phyloP scores from a whole-genome alignment of 2,797 vertebrate genomes.

The Lepilemur septentrionalis region DNA sequence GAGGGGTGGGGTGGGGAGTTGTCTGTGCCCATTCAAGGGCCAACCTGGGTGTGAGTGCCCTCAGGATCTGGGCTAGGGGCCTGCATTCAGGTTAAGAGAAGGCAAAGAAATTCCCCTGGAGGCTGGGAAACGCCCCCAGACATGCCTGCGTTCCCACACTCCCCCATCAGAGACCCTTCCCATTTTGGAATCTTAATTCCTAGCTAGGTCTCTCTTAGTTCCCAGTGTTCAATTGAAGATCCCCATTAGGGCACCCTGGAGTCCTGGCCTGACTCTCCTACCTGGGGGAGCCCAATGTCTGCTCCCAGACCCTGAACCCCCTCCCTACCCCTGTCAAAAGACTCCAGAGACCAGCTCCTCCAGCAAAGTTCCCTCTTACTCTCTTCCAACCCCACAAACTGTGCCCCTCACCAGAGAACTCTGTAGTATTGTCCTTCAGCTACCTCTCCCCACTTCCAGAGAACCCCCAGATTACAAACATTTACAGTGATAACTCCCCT shows the following conservation, averaged over 20 bases:
- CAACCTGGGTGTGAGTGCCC: background rate
- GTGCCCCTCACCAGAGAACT: background rate
- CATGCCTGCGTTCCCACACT: background rate
- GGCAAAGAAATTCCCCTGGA: background rate
- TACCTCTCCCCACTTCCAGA: background rate
- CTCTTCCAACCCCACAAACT: background rate
- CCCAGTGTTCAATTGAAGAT: background rate
- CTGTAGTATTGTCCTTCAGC: background rate
- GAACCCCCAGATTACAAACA: background rate
- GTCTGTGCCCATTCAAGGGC: background rate
- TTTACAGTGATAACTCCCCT: background rate
- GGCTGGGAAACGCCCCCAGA: background rate
- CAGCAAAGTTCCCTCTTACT: background rate
- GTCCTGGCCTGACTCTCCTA: background rate
- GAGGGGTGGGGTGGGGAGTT: background rate
- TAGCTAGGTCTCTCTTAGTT: background rate
- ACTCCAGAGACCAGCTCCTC: background rate
- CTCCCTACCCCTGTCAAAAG: background rate
- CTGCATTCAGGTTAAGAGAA: background rate
- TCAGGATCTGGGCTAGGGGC: background rate
- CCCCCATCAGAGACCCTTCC: background rate
- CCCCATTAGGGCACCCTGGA: background rate
- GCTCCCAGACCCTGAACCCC: background rate
- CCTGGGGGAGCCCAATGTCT: background rate
- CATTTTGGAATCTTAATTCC: slow-evolving; percentile 27